Evolutionary conservation across 2,113 vertebrate species (phyloP).

Genomic region (Takifugu flavidus): DNA sequence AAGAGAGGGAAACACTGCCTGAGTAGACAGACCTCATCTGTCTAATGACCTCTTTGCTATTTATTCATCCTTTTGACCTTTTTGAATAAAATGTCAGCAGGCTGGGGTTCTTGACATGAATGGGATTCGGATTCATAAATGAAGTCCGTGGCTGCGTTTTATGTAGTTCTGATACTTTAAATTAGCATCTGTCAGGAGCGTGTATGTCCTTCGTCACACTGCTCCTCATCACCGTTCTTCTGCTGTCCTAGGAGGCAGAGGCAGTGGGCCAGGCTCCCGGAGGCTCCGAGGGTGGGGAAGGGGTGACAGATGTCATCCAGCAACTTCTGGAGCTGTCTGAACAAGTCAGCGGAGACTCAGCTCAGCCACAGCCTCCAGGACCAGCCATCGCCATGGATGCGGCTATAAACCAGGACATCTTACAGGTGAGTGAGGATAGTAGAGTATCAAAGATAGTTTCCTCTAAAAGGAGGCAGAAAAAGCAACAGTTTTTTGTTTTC

Average conservation of each 20-base stretch:
- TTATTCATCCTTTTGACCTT: neutral
- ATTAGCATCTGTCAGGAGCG: neutral
- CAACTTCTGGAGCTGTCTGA: slow-evolving; percentile 95
- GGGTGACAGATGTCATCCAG: slow-evolving; percentile 95
- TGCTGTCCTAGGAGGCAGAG: slow-evolving; percentile 58
- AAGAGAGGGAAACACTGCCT: slow-evolving; percentile 40
- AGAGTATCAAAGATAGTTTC: neutral
- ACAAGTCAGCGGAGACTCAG: slow-evolving; percentile 83
- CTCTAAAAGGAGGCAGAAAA: no score
- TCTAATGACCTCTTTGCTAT: neutral
- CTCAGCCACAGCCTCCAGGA: slow-evolving; percentile 78
- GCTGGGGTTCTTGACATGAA: no score
- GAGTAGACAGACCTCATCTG: neutral
- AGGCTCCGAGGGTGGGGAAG: slow-evolving; percentile 80
- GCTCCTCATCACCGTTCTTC: neutral
- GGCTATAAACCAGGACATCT: slow-evolving; percentile 92
- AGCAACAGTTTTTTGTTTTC: neutral
- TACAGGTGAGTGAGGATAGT: slow-evolving; percentile 79
- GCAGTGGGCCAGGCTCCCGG: slow-evolving; percentile 49
- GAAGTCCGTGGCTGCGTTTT: no score
- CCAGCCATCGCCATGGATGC: slow-evolving; percentile 85
- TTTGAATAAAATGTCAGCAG: neutral
- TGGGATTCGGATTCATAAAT: no score
- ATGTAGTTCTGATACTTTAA: no score
- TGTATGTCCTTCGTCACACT: neutral